Evolutionary conservation across 64 coral and sea anemone genomes (phyloP).

Genomic region (Catalaphyllia jardinei): DNA sequence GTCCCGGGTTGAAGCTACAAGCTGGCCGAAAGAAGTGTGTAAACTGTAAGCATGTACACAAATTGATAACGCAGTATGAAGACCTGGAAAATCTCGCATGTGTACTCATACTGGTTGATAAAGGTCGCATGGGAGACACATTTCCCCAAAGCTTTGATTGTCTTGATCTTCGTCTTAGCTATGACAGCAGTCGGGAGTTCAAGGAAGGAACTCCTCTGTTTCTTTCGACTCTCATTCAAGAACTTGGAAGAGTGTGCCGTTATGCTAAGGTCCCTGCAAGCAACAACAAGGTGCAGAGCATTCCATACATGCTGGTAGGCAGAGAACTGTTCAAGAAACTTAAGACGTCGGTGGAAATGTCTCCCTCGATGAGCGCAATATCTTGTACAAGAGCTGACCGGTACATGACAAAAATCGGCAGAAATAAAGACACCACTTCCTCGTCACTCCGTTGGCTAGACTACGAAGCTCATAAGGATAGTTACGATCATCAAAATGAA

Average conservation of each 20-base stretch:
- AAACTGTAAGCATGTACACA: conserved; percentile 28
- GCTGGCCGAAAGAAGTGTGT: neutral
- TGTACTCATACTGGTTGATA: conserved; percentile 22
- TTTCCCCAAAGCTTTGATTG: conserved; percentile 39
- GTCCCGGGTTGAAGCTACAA: conserved; percentile 5
- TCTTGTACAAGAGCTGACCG: conserved; percentile 11
- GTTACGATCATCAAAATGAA: conserved; percentile 19
- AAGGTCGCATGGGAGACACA: conserved; percentile 56
- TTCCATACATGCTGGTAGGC: neutral
- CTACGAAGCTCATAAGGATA: conserved; percentile 11
- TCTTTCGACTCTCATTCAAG: conserved; percentile 31
- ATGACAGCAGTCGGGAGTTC: conserved; percentile 1
- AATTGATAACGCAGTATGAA: conserved; percentile 38
- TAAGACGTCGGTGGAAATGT: neutral
- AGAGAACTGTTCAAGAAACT: neutral
- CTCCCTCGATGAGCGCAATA: conserved; percentile 12
- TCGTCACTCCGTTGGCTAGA: conserved; percentile 8
- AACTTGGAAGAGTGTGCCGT: conserved; percentile 49
- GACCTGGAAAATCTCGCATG: conserved; percentile 35
- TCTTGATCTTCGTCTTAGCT: conserved; percentile 31
- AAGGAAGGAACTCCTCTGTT: neutral
- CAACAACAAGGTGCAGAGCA: neutral
- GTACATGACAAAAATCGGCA: neutral
- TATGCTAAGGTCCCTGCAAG: neutral
- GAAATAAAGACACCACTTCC: neutral